Evolutionary conservation across 2,888 invertebrate species (phyloP).

Genomic region (Chloroclysta siterata): DNA sequence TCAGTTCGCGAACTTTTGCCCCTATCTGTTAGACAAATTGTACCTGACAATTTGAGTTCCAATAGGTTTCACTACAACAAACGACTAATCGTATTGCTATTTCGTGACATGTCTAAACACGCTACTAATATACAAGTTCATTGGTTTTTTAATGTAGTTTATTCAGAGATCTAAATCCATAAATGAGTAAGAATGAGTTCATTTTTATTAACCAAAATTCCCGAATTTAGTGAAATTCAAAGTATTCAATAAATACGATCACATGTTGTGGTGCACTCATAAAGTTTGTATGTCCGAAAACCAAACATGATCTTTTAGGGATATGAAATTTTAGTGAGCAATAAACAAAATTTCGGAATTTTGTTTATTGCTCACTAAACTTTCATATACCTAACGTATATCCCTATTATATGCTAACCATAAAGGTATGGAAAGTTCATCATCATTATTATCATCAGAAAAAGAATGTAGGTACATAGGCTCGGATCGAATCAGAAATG

Average conservation of each 20-base stretch:
- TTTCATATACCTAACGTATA: no score
- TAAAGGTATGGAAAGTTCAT: slow-evolving; percentile 4
- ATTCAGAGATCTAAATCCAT: slow-evolving; percentile 10
- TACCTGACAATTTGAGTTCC: slow-evolving; percentile 6
- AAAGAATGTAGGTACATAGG: no score
- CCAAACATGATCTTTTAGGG: slow-evolving; percentile 23
- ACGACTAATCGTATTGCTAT: background rate
- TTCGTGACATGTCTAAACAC: background rate
- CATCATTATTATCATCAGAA: no score
- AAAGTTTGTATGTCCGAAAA: slow-evolving; percentile 23
- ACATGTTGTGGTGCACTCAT: slow-evolving; percentile 27
- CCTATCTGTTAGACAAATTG: slow-evolving; percentile 11
- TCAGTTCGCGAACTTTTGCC: slow-evolving; percentile 16
- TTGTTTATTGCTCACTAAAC: no score
- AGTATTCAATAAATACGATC: slow-evolving; percentile 26
- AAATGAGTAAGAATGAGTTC: slow-evolving; percentile 37
- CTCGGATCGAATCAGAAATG: no score
- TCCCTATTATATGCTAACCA: background rate
- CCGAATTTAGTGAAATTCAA: slow-evolving; percentile 32
- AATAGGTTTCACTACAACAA: background rate
- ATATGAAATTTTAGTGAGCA: slow-evolving; percentile 25
- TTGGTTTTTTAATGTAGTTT: background rate
- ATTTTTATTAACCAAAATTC: slow-evolving; percentile 36
- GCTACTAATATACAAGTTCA: background rate
- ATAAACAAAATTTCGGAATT: slow-evolving; percentile 22